Conservation (phyloP, 1,140 invertebrate genomes). For the Drosophila funebris region DNA sequence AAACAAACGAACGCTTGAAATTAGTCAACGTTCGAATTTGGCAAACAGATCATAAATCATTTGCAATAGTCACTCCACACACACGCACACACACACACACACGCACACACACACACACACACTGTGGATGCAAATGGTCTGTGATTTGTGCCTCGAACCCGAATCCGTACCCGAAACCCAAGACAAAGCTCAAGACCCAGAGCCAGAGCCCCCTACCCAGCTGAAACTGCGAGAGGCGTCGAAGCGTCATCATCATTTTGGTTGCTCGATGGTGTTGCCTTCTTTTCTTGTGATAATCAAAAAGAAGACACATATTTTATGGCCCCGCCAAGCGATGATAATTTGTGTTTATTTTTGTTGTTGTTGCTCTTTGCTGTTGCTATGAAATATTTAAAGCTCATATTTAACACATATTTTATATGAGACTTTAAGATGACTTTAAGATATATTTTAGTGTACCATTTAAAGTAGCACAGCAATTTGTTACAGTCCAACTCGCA, state of each 20-base stretch:
- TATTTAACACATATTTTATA: slow-evolving; percentile 69
- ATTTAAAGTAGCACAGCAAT: slow-evolving; percentile 74
- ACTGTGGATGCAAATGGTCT: slow-evolving; percentile 36
- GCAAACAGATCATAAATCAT: slow-evolving; percentile 73
- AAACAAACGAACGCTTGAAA: slow-evolving; percentile 36
- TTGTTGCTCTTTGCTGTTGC: slow-evolving; percentile 13
- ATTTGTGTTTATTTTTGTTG: slow-evolving; percentile 14
- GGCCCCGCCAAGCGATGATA: slow-evolving; percentile 40
- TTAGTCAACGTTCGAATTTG: slow-evolving; percentile 77
- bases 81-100: background rate
- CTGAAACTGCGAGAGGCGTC: slow-evolving; percentile 36
- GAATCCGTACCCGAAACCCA: slow-evolving; percentile 22
- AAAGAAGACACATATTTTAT: slow-evolving; percentile 51
- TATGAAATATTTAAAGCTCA: slow-evolving; percentile 60
- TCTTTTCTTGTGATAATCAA: slow-evolving; percentile 46
- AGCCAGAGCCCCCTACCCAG: background rate
- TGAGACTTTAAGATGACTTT: slow-evolving; percentile 57
- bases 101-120: slow-evolving; percentile 8
- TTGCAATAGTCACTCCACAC: slow-evolving; percentile 17
- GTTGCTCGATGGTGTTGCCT: slow-evolving; percentile 1
- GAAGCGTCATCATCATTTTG: slow-evolving; percentile 37
- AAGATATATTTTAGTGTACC: slow-evolving; percentile 67
- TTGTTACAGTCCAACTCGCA: slow-evolving; percentile 50
- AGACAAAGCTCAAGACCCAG: background rate
- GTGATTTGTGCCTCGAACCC: slow-evolving; percentile 37